Conservation (phyloP, 2,797 vertebrate genomes). For the Pantherophis vulpinus region DNA sequence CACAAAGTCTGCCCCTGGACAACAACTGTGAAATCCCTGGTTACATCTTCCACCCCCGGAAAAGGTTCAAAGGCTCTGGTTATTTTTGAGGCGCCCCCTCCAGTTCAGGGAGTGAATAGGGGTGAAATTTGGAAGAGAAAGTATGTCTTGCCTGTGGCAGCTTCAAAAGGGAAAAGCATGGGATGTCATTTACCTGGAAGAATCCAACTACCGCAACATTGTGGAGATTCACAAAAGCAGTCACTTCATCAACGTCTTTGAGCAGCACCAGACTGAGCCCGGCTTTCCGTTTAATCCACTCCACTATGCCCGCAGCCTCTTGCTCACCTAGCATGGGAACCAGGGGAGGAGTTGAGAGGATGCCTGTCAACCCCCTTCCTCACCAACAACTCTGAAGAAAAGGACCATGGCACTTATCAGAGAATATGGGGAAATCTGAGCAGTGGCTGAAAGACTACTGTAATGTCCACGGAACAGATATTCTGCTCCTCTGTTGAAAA, state of each 20-base stretch:
- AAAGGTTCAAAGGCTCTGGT: neutral
- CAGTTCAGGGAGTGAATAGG: neutral
- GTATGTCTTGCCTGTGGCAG: fast-evolving
- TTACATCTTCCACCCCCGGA: too few species aligned
- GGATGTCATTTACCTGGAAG: slow-evolving; percentile 75
- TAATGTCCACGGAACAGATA: neutral
- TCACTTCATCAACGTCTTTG: slow-evolving; percentile 47
- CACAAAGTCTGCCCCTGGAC: neutral
- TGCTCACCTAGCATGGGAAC: slow-evolving; percentile 70
- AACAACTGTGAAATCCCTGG: neutral
- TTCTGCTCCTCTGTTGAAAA: neutral
- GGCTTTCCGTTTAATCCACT: slow-evolving; percentile 79
- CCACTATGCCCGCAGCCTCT: slow-evolving; percentile 69
- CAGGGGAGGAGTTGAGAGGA: neutral
- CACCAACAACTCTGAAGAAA: too few species aligned
- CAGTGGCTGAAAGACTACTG: neutral
- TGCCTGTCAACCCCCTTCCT: neutral
- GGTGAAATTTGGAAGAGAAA: fast-evolving
- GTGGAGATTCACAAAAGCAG: slow-evolving; percentile 66
- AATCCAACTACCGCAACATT: slow-evolving; percentile 81
- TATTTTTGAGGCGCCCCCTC: too few species aligned
- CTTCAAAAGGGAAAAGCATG: too few species aligned
- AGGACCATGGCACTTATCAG: neutral
- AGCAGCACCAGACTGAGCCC: slow-evolving; percentile 70
- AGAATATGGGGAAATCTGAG: neutral